These are phyloP conservation scores for Clistopyga incitator DNA, from an alignment of 2,888 invertebrate species.

Conservation along the genomic window DNA sequence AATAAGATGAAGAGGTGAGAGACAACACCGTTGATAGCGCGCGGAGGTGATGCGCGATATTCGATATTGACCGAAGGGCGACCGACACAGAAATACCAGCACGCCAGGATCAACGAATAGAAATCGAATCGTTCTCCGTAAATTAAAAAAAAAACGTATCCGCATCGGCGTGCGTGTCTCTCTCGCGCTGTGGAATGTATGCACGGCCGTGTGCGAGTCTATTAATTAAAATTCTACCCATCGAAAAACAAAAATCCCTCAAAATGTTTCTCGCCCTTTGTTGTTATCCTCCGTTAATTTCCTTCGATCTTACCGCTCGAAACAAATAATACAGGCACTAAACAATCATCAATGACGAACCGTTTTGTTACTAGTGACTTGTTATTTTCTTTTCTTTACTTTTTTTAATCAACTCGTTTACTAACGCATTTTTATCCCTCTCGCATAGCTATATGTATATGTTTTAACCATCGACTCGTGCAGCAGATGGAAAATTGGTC, in stretches of 20 bases:
- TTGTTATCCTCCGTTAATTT: slow-evolving; percentile 1
- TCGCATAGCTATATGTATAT: slow-evolving; percentile 41
- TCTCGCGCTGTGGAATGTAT: slow-evolving; percentile 62
- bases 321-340: slow-evolving; percentile 63
- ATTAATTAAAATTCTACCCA: slow-evolving; percentile 38
- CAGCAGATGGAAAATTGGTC: slow-evolving; percentile 55
- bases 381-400: background rate
- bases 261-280: slow-evolving; percentile 12
- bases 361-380: slow-evolving; percentile 50
- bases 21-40: background rate
- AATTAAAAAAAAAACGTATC: background rate
- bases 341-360: slow-evolving; percentile 64
- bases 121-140: background rate
- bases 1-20: slow-evolving; percentile 4
- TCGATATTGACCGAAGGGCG: background rate
- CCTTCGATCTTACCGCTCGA: slow-evolving; percentile 49
- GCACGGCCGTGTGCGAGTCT: slow-evolving; percentile 52
- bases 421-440: slow-evolving; percentile 22
- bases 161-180: slow-evolving; percentile 6
- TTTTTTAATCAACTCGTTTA: slow-evolving; percentile 43
- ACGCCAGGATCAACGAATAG: too few species aligned
- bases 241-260: slow-evolving; percentile 25
- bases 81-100: background rate
- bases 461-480: slow-evolving; percentile 55
- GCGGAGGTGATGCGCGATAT: slow-evolving; percentile 30